phyloP scores from a whole-genome alignment of 2,888 invertebrate species.

The Clepsis dumicolana region DNA sequence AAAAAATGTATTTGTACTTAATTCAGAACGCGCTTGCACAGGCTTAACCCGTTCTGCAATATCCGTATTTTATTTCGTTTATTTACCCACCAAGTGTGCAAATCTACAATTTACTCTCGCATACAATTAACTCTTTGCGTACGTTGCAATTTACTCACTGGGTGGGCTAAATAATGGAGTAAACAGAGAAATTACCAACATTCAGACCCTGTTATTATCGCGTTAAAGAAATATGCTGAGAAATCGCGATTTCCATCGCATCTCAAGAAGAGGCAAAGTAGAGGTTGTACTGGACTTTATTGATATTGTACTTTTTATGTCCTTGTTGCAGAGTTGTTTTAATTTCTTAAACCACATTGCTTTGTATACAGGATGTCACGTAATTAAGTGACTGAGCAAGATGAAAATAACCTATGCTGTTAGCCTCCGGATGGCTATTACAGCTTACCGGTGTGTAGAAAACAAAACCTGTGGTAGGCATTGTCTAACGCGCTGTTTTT shows the following conservation, averaged over 20 bases:
- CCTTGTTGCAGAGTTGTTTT: background rate
- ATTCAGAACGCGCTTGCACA: background rate
- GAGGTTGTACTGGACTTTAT: background rate
- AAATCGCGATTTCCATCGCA: background rate
- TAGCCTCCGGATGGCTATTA: no score
- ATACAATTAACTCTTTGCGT: slow-evolving; percentile 39
- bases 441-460: no score
- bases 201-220: slow-evolving; percentile 3
- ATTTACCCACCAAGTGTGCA: slow-evolving; percentile 13
- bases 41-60: background rate
- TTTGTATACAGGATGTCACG: no score
- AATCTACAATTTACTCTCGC: slow-evolving; percentile 13
- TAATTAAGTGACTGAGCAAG: no score
- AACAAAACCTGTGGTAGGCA: no score
- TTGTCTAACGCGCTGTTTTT: no score
- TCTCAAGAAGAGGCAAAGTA: background rate
- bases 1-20: no score
- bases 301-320: background rate
- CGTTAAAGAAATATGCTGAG: slow-evolving; percentile 3
- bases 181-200: slow-evolving; percentile 25
- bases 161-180: slow-evolving; percentile 29
- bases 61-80: slow-evolving; percentile 30
- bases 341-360: no score
- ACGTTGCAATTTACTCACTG: slow-evolving; percentile 39
- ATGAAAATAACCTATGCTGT: no score